Evolutionary conservation across 2,113 vertebrate species (phyloP), one percentile per base, ranked within the genome.

Genomic region (Heterocephalus glaber): DNA sequence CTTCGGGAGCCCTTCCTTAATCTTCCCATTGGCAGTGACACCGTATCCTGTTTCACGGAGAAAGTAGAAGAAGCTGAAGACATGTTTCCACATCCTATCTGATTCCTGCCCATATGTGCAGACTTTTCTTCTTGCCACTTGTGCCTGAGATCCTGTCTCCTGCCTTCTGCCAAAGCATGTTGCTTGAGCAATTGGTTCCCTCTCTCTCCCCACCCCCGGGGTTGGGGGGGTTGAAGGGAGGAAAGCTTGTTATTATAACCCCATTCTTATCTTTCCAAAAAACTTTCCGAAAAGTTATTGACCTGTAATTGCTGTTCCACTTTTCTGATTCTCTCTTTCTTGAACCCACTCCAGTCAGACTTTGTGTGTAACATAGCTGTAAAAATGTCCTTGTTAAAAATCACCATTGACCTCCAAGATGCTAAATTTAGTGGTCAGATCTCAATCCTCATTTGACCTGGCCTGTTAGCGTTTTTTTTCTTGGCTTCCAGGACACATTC

Each of bases 281-380:
- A 66, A 60, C 52, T 30, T 33, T 24, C 28, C 77, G 17, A 8
- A 61, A 19, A 58, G 20, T 47, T 44, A 60, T 22, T 20, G 9
- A 20, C 47, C 54, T 4, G 0, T 5, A 49, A 41, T 68, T n/a
- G 26, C 63, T 66, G 0, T 56, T 89, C n/a, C 33, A 58, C 44
- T 52, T 56, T 16, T 68, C 49, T 2, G 2, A 0, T 20, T 33
- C 38, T 70, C 38, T 56, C 24, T 77, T 52, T 92, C 84, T 93
- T 1, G 17, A 79, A 20, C n/a, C 81, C 2, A 38, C 20, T n/a
- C 22, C 2, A 33, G 0, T 33, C 28, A n/a, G 26, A 20, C 28
- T 72, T 84, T 52, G 4, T 26, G 38, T 65, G 2, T 20, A 52
- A 63, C 47, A 14, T 33, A 47, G 16, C 47, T 56, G 26, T 44